A percentile compares a stretch with the other conserved stretches of the same genome.
Conservation (phyloP, 2,888 invertebrate species). For the Conchocele bisecta region DNA sequence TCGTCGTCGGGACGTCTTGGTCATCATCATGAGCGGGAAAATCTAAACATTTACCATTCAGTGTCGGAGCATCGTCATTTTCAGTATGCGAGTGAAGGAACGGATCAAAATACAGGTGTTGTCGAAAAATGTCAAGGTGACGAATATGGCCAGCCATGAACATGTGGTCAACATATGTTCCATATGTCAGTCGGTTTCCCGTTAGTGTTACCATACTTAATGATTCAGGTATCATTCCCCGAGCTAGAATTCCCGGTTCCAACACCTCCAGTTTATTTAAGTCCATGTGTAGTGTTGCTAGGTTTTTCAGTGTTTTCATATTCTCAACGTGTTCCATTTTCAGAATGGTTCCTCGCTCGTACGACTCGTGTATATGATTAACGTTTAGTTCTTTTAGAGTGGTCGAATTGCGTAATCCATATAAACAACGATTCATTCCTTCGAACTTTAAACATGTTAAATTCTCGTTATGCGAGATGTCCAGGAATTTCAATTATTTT, state of each 20-base stretch:
- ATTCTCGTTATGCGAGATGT: constrained; percentile 44
- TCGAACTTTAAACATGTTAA: constrained; percentile 32
- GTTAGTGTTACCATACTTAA: constrained; percentile 18
- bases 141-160: neutral
- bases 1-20: too few species aligned
- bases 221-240: neutral
- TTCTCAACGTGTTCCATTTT: constrained; percentile 11
- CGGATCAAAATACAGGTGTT: constrained; percentile 45
- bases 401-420: constrained; percentile 27
- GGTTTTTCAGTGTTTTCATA: constrained; percentile 24
- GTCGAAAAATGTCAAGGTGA: constrained; percentile 38
- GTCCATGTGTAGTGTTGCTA: constrained; percentile 38
- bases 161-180: constrained; percentile 12
- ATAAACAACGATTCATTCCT: constrained; percentile 39
- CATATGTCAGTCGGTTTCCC: constrained; percentile 41
- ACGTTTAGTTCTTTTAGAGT: constrained; percentile 23
- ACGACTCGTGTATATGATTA: constrained; percentile 24
- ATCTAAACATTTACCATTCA: too few species aligned
- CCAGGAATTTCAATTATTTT: constrained; percentile 17
- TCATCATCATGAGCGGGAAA: too few species aligned
- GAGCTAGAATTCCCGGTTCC: constrained; percentile 18
- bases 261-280: constrained; percentile 53
- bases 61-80: too few species aligned
- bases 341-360: constrained; percentile 20
- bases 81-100: constrained; percentile 22